phyloP scores from a whole-genome alignment of 1,140 invertebrate genomes.

The Phthorimaea operculella region DNA sequence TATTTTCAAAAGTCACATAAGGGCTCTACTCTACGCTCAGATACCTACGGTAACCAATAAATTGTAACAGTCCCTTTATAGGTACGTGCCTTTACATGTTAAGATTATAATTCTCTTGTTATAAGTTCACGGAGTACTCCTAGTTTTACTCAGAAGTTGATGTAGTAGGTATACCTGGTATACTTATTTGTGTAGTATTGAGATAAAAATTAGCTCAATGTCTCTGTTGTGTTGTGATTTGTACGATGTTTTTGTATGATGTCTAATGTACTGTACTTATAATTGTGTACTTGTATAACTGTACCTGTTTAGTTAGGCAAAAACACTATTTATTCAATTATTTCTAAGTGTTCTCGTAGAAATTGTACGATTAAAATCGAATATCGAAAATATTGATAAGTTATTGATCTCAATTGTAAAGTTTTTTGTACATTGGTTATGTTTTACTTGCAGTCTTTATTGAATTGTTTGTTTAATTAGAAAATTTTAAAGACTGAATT shows the following conservation, averaged over 20 bases:
- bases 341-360: too few species aligned
- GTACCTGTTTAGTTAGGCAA: background rate
- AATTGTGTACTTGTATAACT: background rate
- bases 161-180: background rate
- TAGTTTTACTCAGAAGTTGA: too few species aligned
- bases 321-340: background rate
- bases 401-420: slow-evolving; percentile 18
- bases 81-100: slow-evolving; percentile 25
- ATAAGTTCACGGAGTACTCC: too few species aligned
- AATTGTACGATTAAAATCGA: background rate
- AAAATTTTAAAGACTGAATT: slow-evolving; percentile 65
- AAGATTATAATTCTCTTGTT: background rate
- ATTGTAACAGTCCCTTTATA: slow-evolving; percentile 29
- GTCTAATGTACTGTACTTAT: slow-evolving; percentile 4
- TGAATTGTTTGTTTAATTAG: slow-evolving; percentile 47
- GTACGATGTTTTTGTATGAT: slow-evolving; percentile 19
- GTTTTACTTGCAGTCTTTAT: slow-evolving; percentile 33
- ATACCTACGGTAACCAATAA: slow-evolving; percentile 15
- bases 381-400: background rate
- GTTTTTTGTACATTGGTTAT: slow-evolving; percentile 36
- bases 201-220: slow-evolving; percentile 31
- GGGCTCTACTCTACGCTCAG: background rate
- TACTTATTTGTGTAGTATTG: background rate
- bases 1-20: too few species aligned
- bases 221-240: slow-evolving; percentile 24